These are phyloP conservation scores for Ophioninae sp. DNA, from an alignment of 2,888 invertebrate species.

Conservation along the genomic window DNA sequence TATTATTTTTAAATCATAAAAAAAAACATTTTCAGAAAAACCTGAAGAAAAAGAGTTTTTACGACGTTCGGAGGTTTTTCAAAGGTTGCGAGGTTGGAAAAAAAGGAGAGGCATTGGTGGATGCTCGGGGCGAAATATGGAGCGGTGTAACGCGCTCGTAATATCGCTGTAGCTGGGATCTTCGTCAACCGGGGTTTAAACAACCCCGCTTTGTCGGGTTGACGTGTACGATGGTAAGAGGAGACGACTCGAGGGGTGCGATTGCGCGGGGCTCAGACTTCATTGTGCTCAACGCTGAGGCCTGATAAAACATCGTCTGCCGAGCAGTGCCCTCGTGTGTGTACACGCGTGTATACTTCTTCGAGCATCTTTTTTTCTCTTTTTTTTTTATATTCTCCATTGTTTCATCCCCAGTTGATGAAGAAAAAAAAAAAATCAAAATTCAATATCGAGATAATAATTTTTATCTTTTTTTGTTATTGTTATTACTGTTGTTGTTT, in stretches of 20 bases:
- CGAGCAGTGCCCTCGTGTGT: conserved; percentile 65
- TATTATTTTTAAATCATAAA: no score
- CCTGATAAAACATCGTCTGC: conserved; percentile 36
- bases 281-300: conserved; percentile 71
- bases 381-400: not conserved
- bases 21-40: not conserved
- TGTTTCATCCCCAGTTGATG: not conserved
- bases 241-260: conserved; percentile 45
- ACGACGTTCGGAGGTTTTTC: conserved; percentile 9
- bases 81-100: not conserved
- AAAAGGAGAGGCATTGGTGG: conserved; percentile 28
- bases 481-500: no score
- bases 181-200: conserved; percentile 76
- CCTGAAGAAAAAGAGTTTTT: not conserved
- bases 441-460: not conserved
- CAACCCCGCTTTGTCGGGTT: conserved; percentile 74
- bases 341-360: conserved; percentile 32
- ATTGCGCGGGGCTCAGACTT: conserved; percentile 75
- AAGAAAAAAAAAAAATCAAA: not conserved
- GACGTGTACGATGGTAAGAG: conserved; percentile 12
- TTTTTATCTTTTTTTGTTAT: no score
- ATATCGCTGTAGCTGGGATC: conserved; percentile 63
- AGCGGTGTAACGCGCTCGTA: conserved; percentile 29
- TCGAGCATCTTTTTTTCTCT: conserved; percentile 68
- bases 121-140: conserved; percentile 25